Evolutionary conservation across 1,140 invertebrate species (phyloP), one percentile per base, ranked within the genome.

Genomic region (Musca domestica): DNA sequence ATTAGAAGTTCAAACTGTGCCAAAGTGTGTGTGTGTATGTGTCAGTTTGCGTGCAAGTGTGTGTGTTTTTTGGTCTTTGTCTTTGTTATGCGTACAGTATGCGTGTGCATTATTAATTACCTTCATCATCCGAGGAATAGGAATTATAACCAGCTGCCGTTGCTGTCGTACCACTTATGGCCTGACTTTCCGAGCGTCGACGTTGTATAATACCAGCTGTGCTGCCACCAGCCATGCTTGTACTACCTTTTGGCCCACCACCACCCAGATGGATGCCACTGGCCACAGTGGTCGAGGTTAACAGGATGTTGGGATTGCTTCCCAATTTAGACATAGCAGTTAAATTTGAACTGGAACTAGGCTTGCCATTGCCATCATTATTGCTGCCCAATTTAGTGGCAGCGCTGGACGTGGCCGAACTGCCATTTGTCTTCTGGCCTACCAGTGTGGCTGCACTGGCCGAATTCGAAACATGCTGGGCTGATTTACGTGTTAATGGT

Each of bases 91-190:
- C 34, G 34, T 41, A 41, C 10, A 10, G 49, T 52, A 12, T 54
- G 10, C 23, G 52, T 14, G 52, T 25, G 22, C 17, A 19, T 51
- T 22, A 19, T 51, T 61, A 68, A 61, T 52, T 88, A 94, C 92
- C 91, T 91, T 94, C 91, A 83, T 94, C 91, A 77, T 94, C 91
- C 69, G 91, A 93, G 76, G 91, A 93, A 78, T 92, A 93, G 78
- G 89, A 92, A 83, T 90, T 92, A 82, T 92, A 92, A 23, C 88
- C 86, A n/a, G 72, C 74, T 10, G 72, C 73, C 1, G 77, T 41
- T 41, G 34, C 34, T 41, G 34, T 41, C 10, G 77, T 20, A 88
- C 86, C 54, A 85, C 81, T 71, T 88, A 41, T 88, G 15, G 84
- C 72, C 73, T 80, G 72, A 71, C 83, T 61, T 75, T 79, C 70